Evolutionary conservation across 2,797 vertebrate species (phyloP), one percentile per base, ranked within the genome.

Genomic region (Galago senegalensis): DNA sequence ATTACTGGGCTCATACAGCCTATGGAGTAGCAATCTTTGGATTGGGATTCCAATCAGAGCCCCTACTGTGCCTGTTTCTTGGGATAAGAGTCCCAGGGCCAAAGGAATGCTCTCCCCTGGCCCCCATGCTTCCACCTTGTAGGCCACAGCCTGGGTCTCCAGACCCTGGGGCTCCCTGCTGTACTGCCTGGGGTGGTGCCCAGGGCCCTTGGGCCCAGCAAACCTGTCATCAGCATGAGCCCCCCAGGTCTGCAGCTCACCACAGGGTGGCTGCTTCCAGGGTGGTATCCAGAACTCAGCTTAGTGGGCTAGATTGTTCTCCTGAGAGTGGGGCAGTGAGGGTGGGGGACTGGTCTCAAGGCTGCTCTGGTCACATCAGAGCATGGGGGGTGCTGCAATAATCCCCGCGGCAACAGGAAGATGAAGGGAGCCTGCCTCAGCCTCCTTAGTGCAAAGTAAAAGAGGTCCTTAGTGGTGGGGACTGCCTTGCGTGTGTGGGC

Each of bases 321-420:
- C 27, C 2, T 17, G 60, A 29, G 49, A 9, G 31, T 61, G 43
- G n/a, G 23, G 40, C 40, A 29, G 75, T 4, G 23, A 60, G 37
- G 60, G 49, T 5, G 67, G 4, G 17, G 25, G 56, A 20, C 53
- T 31, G 16, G 53, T 67, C 58, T 37, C 0, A 0, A 81, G 75
- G n/a, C 43, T 29, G 46, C 27, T 18, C 0, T 16, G 34, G 56
- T 61, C 79, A 65, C 29, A 4, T 7, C 29, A 56, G 12, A 75
- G 31, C 77, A 12, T 3, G 34, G 17, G 20, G 16, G 34, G 49
- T 46, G 37, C 25, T 1, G 1, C 65, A 1, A 17, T 31, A 43
- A 27, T 34, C 34, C 65, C 56, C 7, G 4, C 65, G 3, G 7
- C 0, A 0, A 7, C 5, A 2, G n/a, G 56, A 56, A 72, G n/a